These are phyloP conservation scores for Linhomoeus sp. DNA, from an alignment of 2,888 invertebrate genomes.

Conservation along the genomic window DNA sequence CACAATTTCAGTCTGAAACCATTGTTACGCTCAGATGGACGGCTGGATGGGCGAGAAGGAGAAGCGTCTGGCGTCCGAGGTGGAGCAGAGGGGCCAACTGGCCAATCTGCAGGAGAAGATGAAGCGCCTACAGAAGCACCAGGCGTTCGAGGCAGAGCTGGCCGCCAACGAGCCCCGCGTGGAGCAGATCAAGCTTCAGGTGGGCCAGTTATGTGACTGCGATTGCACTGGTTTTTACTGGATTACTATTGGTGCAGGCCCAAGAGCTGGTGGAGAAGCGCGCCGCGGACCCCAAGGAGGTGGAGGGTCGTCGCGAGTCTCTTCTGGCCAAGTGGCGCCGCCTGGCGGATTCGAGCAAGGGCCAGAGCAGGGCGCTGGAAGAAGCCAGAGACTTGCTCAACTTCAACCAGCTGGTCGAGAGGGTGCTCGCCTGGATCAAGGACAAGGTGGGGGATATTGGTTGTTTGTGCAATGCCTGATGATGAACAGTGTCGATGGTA, in stretches of 20 bases:
- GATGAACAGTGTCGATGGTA: slow-evolving; percentile 51
- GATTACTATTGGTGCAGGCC: too few species aligned
- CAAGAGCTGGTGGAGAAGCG: background rate
- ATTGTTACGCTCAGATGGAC: slow-evolving; percentile 29
- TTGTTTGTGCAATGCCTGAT: too few species aligned
- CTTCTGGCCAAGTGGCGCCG: slow-evolving; percentile 9
- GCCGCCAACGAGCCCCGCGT: slow-evolving; percentile 66
- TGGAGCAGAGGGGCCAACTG: too few species aligned
- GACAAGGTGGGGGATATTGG: too few species aligned
- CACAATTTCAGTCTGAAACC: too few species aligned
- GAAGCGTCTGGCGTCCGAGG: too few species aligned
- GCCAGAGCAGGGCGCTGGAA: too few species aligned
- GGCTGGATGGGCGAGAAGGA: slow-evolving; percentile 35
- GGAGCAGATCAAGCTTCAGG: slow-evolving; percentile 46
- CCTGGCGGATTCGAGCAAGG: too few species aligned
- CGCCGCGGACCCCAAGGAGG: background rate
- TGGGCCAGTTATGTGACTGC: background rate
- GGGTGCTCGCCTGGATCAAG: too few species aligned
- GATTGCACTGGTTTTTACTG: too few species aligned
- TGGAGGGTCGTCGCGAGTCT: background rate
- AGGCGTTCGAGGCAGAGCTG: slow-evolving; percentile 78
- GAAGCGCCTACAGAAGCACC: slow-evolving; percentile 76
- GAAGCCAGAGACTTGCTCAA: slow-evolving; percentile 77
- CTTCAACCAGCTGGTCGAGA: slow-evolving; percentile 86
- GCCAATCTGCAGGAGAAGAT: too few species aligned